These are phyloP conservation scores for Trachythela sp. DNA, from an alignment of 64 coral and sea anemone species.

Conservation along the genomic window DNA sequence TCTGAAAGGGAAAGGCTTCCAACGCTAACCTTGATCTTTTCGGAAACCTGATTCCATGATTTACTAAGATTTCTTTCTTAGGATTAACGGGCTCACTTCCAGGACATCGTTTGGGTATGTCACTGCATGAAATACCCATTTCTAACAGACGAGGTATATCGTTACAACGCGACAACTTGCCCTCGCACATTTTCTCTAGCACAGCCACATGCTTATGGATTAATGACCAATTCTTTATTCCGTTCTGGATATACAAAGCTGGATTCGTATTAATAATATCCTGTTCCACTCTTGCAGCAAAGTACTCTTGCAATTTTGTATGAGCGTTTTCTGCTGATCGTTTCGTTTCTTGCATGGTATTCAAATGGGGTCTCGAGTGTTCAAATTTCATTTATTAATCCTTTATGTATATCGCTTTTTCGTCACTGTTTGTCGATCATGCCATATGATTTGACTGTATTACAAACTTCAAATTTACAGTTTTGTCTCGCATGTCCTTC, in stretches of 20 bases:
- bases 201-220: constrained; percentile 22
- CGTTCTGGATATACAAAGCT: constrained; percentile 3
- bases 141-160: background rate
- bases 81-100: too few species aligned
- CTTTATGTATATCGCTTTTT: constrained; percentile 15
- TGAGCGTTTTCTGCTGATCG: background rate
- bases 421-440: constrained; percentile 30
- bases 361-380: constrained; percentile 13
- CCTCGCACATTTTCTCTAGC: constrained; percentile 18
- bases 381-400: background rate
- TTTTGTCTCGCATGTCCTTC: background rate
- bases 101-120: too few species aligned
- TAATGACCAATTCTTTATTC: constrained; percentile 22
- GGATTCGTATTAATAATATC: background rate
- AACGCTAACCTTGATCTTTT: too few species aligned
- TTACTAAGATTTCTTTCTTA: too few species aligned
- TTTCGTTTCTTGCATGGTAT: background rate
- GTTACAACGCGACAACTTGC: background rate
- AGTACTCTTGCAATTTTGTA: constrained; percentile 32
- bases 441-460: constrained; percentile 27
- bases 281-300: constrained; percentile 29
- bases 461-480: background rate
- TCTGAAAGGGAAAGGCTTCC: too few species aligned
- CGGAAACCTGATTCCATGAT: too few species aligned
- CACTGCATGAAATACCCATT: too few species aligned